phyloP scores from a whole-genome alignment of 2,113 vertebrate species.

The Oostethus manadensis region DNA sequence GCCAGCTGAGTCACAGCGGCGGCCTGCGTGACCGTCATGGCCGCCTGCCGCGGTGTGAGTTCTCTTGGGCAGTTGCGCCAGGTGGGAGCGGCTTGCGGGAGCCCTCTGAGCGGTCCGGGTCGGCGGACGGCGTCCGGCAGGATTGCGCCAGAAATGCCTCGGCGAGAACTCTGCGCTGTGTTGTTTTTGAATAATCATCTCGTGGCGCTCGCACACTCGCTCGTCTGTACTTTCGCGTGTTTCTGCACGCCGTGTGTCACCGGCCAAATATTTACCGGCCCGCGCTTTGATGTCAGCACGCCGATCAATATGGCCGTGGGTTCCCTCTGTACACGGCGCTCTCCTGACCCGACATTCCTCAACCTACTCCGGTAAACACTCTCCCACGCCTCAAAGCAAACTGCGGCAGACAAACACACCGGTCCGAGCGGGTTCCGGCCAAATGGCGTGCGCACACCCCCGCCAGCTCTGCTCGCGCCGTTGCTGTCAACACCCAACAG shows the following conservation, averaged over 20 bases:
- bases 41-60: constrained; percentile 51
- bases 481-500: too few species aligned
- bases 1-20: constrained; percentile 48
- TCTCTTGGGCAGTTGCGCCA: constrained; percentile 53
- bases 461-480: constrained; percentile 39
- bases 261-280: constrained; percentile 53
- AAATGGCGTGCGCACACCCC: constrained; percentile 41
- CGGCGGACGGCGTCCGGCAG: constrained; percentile 31
- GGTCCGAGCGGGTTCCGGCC: constrained; percentile 36
- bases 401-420: constrained; percentile 46
- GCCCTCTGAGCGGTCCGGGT: constrained; percentile 7
- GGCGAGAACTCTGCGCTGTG: constrained; percentile 15
- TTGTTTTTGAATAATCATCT: background rate
- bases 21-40: constrained; percentile 38
- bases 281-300: constrained; percentile 57
- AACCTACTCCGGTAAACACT: constrained; percentile 59
- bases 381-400: constrained; percentile 60
- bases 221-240: constrained; percentile 26
- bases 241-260: constrained; percentile 46
- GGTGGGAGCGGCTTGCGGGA: constrained; percentile 48
- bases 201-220: background rate
- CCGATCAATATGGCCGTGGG: constrained; percentile 44
- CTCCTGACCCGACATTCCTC: constrained; percentile 63
- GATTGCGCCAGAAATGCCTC: constrained; percentile 42
- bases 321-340: constrained; percentile 47